Percentiles rank a stretch among this genome's conserved stretches.
Conservation (phyloP, 1,140 invertebrate genomes). For the Orius insidiosus region DNA sequence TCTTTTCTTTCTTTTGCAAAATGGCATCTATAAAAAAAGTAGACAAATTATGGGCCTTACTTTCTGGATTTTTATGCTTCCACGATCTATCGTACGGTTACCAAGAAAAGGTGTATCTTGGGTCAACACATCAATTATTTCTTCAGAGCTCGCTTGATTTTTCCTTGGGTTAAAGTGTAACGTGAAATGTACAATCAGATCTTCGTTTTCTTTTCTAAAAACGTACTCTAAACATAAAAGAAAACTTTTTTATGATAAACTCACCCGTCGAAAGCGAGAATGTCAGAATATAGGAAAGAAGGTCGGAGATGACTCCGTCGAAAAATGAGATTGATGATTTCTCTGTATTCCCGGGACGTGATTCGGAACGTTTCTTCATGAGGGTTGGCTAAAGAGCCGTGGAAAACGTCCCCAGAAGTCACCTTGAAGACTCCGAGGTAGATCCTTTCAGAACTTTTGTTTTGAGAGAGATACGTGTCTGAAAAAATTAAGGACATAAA, state of each 20-base stretch:
- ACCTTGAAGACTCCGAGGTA: conserved; percentile 62
- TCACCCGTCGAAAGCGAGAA: conserved; percentile 66
- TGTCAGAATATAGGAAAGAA: conserved; percentile 47
- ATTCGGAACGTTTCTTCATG: conserved; percentile 43
- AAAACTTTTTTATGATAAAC: conserved; percentile 14
- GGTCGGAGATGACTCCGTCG: conserved; percentile 46
- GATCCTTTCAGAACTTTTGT: conserved; percentile 47
- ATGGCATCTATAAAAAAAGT: not conserved
- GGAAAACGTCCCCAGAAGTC: conserved; percentile 42
- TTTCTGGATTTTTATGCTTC: conserved; percentile 46
- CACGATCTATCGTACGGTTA: conserved; percentile 37
- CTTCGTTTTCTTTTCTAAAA: conserved; percentile 40
- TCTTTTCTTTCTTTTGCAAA: not conserved
- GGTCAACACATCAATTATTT: conserved; percentile 34
- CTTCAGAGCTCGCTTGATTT: conserved; percentile 30
- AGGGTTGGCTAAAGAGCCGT: conserved; percentile 42
- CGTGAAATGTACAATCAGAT: conserved; percentile 54
- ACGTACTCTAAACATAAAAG: conserved; percentile 5
- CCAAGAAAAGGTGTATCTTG: conserved; percentile 19
- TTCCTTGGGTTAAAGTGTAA: conserved; percentile 44
- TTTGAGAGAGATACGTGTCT: conserved; percentile 67
- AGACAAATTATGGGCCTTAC: conserved; percentile 15
- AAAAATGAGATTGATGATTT: conserved; percentile 55
- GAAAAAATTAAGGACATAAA: too few species aligned
- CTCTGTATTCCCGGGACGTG: conserved; percentile 50